Evolutionary conservation across 53 echinoderm and acorn worm species (phyloP), one percentile per base, ranked within the genome.

Genomic region (Hippasteria phrygiana): DNA sequence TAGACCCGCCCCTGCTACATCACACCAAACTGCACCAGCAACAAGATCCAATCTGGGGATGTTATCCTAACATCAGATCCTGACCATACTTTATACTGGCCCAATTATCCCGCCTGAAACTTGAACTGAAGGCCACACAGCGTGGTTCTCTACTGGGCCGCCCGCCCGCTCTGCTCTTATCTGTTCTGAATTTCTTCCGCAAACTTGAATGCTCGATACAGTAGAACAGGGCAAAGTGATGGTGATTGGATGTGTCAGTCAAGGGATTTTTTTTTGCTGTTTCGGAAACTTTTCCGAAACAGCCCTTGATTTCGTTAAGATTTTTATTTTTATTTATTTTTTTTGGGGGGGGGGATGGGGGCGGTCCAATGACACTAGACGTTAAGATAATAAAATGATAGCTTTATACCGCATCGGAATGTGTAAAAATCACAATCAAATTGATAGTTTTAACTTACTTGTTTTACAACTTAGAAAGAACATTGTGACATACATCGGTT

Each of bases 71-170:
- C 51, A 70, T 35, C 24, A 37, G 70, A 85, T 71, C 39, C 1
- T 32, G 85, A 22, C 64, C 64, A 65, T 65, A 81, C 81, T 81
- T 81, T 43, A 81, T 81, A 81, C 63, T 41, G 64, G 45, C 29
- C 65, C 46, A 32, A 45, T 81, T 85, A 85, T 71, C 85, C 34
- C 3, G 8, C 24, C 26, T 85, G 85, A 70, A 85, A 85, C 31
- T 48, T 37, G 50, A 70, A 51, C 70, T 37, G 48, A 51, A 18
- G 85, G 50, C 85, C 85, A 70, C 85, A 69, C 85, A 85, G 70
- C 28, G 37, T 47, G 85, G 6, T 22, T 2, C 50, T 27, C 14
- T 40, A 33, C 62, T 32, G 31, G 27, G 12, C 7, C 12, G 81
- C 41, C 43, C 48, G 13, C 43, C 8, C 27, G 63, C 63, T 62